Base-by-base conservation (phyloP, 2,113 vertebrate genomes). In the Stomatorhinus ivindoensis region DNA sequence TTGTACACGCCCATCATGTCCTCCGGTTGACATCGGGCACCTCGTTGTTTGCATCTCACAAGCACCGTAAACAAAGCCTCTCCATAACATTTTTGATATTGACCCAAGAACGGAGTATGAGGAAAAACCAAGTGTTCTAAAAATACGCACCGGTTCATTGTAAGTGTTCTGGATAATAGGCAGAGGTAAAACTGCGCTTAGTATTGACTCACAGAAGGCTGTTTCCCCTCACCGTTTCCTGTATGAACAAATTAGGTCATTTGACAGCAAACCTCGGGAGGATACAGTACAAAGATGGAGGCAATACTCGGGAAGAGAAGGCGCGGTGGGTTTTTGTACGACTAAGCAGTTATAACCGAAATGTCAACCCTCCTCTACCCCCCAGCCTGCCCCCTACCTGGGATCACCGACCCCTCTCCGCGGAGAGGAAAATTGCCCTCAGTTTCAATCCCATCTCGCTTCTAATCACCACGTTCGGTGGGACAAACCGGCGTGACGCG, bases 121-220 rank as follows among this genome's bases (percentile, higher is more conserved):
- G 19, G 44, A 47, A 84, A 84, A 47, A 47, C 3, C 19, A 24
- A 47, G 10, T 84, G 3, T 84, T 80, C 73, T 80, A 80, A 80
- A 80, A 80, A 80, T 47, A 47, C 2, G 21, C 19, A 9, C 21
- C 15, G 2, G 44, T 88, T 88, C 24, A 46, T 46, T 88, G 46
- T 88, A 47, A 88, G 44, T 21, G 35, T 65, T 48, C n/a, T n/a
- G 51, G 87, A 27, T 88, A 88, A 88, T 88, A 69, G 44, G 44
- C 44, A 76, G 58, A 11, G 42, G 55, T 19, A 65, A 65, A 88
- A 10, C 53, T 55, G 55, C 24, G 39, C 44, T 88, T 88, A 48
- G 10, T 69, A 88, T 88, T 46, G 87, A 88, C 58, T 55, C 42
- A 44, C 87, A 46, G 39, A 88, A 46, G 31, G 58, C 87, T 42